phyloP scores from a whole-genome alignment of 1,140 invertebrate genomes.

The Hycleus cichorii region DNA sequence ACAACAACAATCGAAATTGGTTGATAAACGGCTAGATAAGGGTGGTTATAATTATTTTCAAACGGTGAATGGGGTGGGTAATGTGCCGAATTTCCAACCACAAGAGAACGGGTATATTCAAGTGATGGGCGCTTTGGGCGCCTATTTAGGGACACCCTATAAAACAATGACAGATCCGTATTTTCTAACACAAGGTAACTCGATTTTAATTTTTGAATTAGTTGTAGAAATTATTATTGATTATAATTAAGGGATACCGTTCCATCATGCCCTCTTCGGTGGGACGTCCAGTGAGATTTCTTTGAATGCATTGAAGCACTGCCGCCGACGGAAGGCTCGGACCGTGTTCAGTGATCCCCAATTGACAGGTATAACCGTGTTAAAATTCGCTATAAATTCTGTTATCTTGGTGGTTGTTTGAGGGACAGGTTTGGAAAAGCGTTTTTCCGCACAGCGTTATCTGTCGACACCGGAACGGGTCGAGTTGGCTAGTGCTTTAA shows the following conservation, averaged over 20 bases:
- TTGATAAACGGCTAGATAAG: slow-evolving; percentile 19
- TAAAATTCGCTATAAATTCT: no score
- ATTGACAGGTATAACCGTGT: slow-evolving; percentile 53
- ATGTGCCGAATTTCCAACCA: slow-evolving; percentile 25
- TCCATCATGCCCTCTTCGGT: slow-evolving; percentile 63
- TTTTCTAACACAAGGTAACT: slow-evolving; percentile 58
- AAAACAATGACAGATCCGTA: slow-evolving; percentile 58
- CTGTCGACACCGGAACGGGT: slow-evolving; percentile 94
- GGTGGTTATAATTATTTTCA: slow-evolving; percentile 32
- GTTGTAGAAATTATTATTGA: neutral
- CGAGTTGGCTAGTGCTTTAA: slow-evolving; percentile 84
- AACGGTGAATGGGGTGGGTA: slow-evolving; percentile 19
- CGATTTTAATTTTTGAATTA: neutral
- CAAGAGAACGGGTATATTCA: slow-evolving; percentile 45
- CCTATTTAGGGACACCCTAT: slow-evolving; percentile 54
- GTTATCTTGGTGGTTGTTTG: slow-evolving; percentile 11
- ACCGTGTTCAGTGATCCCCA: slow-evolving; percentile 98
- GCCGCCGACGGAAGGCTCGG: slow-evolving; percentile 84
- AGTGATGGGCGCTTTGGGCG: slow-evolving; percentile 54
- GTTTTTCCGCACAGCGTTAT: slow-evolving; percentile 94
- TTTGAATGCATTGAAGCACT: slow-evolving; percentile 74
- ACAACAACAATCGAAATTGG: slow-evolving; percentile 9
- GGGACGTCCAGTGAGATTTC: slow-evolving; percentile 50
- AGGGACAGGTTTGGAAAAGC: slow-evolving; percentile 73
- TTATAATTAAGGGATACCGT: slow-evolving; percentile 53